A percentile compares a stretch with the other conserved stretches of the same genome.
Evolutionary conservation across 1,140 invertebrate genomes (phyloP).

Genomic region (Zaprionus capensis): DNA sequence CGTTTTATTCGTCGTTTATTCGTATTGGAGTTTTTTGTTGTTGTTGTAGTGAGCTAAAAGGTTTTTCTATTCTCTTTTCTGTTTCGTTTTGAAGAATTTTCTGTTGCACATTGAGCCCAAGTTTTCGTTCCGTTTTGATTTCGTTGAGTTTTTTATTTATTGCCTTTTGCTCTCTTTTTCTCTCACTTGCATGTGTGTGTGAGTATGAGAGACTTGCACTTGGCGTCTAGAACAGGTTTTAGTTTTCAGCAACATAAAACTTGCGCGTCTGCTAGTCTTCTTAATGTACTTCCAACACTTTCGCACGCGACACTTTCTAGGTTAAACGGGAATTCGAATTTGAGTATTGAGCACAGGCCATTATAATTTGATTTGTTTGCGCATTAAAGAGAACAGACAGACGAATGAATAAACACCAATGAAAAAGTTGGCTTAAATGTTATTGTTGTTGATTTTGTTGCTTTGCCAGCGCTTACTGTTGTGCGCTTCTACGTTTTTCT

Average conservation of each 20-base stretch:
- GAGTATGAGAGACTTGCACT: slow-evolving; percentile 56
- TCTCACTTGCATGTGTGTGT: slow-evolving; percentile 8
- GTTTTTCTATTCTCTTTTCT: slow-evolving; percentile 44
- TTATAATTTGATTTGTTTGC: slow-evolving; percentile 61
- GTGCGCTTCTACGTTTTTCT: slow-evolving; percentile 31
- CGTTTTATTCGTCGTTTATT: slow-evolving; percentile 47
- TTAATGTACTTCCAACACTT: slow-evolving; percentile 69
- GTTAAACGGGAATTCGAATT: slow-evolving; percentile 59
- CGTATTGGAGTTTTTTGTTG: slow-evolving; percentile 48
- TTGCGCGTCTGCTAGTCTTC: slow-evolving; percentile 35
- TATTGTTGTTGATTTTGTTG: slow-evolving; percentile 15
- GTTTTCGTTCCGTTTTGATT: slow-evolving; percentile 40
- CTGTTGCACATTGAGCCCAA: slow-evolving; percentile 39
- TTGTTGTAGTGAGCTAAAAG: slow-evolving; percentile 18
- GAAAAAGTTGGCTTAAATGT: slow-evolving; percentile 52
- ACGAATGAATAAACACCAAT: slow-evolving; percentile 22
- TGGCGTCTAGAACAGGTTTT: slow-evolving; percentile 74
- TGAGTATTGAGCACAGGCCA: slow-evolving; percentile 68
- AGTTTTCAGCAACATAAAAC: slow-evolving; percentile 48
- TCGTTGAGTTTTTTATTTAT: slow-evolving; percentile 42
- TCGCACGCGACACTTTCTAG: slow-evolving; percentile 82
- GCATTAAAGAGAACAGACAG: slow-evolving; percentile 47
- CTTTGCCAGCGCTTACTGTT: slow-evolving; percentile 22
- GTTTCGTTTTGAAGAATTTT: slow-evolving; percentile 23
- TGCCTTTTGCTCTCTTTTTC: slow-evolving; percentile 35